Evolutionary conservation across 64 coral and sea anemone genomes (phyloP).

Genomic region (Actinia equina): DNA sequence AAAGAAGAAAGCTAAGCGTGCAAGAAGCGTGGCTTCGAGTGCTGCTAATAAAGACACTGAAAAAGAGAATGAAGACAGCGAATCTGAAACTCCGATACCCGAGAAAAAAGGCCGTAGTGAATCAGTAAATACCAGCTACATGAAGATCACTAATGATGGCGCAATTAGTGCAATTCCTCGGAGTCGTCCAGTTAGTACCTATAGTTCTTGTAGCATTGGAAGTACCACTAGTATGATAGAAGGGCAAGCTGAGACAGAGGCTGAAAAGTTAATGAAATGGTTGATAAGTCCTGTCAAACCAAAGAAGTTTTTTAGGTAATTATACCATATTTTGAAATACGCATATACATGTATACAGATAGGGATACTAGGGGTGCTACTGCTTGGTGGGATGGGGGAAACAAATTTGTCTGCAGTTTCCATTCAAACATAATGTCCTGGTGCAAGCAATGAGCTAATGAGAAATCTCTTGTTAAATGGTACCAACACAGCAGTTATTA

Average conservation of each 20-base stretch:
- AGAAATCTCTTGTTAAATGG: too few relatives aligned
- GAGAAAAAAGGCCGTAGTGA: background rate
- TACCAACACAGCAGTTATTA: too few relatives aligned
- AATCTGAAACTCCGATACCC: background rate
- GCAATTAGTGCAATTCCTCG: background rate
- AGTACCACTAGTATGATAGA: constrained; percentile 26
- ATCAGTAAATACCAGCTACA: background rate
- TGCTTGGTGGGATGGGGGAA: too few relatives aligned
- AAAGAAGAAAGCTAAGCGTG: constrained; percentile 52
- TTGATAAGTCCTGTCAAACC: constrained; percentile 92
- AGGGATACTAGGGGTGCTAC: too few relatives aligned
- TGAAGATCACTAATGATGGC: background rate
- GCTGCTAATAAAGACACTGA: background rate
- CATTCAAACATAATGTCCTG: too few relatives aligned
- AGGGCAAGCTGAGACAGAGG: constrained; percentile 38
- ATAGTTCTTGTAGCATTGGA: constrained; percentile 36
- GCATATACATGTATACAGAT: too few relatives aligned
- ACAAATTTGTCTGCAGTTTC: too few relatives aligned
- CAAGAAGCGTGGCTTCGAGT: constrained; percentile 20
- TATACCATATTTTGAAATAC: background rate
- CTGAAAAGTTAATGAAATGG: constrained; percentile 84
- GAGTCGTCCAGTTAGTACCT: constrained; percentile 45
- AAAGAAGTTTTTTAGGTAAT: constrained; percentile 96
- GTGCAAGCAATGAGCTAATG: too few relatives aligned
- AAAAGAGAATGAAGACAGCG: constrained; percentile 9